Percentiles rank a stretch among this genome's conserved stretches.
Conservation (phyloP, 2,888 invertebrate species). For the Dorcus parallelipipedus region DNA sequence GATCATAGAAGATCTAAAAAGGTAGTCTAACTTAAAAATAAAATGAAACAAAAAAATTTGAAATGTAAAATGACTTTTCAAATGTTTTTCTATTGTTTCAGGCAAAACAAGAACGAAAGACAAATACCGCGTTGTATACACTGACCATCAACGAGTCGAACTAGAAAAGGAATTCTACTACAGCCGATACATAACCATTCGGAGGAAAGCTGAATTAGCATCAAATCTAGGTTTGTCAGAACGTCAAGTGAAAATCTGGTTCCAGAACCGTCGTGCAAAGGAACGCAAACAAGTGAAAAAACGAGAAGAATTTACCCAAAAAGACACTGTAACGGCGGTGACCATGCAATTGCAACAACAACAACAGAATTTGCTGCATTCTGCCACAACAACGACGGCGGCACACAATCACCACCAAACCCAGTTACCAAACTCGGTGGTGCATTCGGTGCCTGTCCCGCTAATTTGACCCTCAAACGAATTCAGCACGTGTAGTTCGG, state of each 20-base stretch:
- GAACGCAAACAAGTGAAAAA: slow-evolving; percentile 70
- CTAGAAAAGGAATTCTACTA: slow-evolving; percentile 55
- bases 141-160: slow-evolving; percentile 85
- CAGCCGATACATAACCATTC: slow-evolving; percentile 90
- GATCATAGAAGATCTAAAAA: no score
- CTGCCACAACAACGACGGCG: slow-evolving; percentile 28
- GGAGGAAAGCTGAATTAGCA: slow-evolving; percentile 90
- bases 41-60: background rate
- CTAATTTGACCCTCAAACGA: slow-evolving; percentile 51
- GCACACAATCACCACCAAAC: slow-evolving; percentile 30
- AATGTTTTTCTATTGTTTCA: slow-evolving; percentile 52
- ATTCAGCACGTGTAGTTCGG: slow-evolving; percentile 10
- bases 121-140: slow-evolving; percentile 98
- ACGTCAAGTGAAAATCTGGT: slow-evolving; percentile 74
- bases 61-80: background rate
- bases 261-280: slow-evolving; percentile 88
- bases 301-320: slow-evolving; percentile 20
- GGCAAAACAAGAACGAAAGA: slow-evolving; percentile 98
- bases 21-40: background rate
- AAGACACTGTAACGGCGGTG: slow-evolving; percentile 6
- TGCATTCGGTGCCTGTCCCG: slow-evolving; percentile 24
- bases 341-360: slow-evolving; percentile 23
- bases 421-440: slow-evolving; percentile 36
- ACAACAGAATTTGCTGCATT: slow-evolving; percentile 34
- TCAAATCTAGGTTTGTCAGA: slow-evolving; percentile 81